phyloP scores from a whole-genome alignment of 2,797 vertebrate species.

The Molossus molossus region DNA sequence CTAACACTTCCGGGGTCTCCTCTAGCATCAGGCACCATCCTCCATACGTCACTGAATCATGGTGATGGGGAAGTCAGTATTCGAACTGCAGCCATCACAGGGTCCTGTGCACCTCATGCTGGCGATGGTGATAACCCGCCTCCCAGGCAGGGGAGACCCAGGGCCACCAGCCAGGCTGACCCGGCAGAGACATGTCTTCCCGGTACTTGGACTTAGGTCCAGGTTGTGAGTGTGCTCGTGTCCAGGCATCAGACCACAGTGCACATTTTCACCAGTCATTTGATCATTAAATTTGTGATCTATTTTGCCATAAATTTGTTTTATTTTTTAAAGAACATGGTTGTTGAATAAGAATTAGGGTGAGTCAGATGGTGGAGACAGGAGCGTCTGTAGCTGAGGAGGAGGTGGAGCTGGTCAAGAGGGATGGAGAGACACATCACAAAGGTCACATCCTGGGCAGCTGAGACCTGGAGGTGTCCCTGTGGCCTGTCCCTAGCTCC shows the following conservation, averaged over 20 bases:
- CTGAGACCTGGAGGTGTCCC: neutral
- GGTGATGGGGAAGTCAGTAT: neutral
- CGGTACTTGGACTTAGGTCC: neutral
- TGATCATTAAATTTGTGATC: constrained; percentile 57
- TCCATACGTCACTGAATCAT: fast-evolving
- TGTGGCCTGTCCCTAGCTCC: neutral
- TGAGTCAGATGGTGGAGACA: constrained; percentile 75
- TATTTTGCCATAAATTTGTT: constrained; percentile 8
- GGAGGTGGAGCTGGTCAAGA: constrained; percentile 56
- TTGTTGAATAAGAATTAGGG: constrained; percentile 71
- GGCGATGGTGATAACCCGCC: fast-evolving
- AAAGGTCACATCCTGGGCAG: neutral
- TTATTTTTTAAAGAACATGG: constrained; percentile 28
- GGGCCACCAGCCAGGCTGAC: neutral
- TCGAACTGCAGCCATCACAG: neutral
- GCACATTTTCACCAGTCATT: neutral
- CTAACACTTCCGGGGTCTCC: neutral
- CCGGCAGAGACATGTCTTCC: neutral
- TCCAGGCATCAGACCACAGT: neutral
- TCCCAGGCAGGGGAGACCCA: neutral
- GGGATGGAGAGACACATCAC: constrained; percentile 43
- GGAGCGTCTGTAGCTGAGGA: constrained; percentile 19
- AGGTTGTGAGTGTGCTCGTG: neutral
- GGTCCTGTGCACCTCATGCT: fast-evolving
- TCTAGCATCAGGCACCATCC: neutral